Evolutionary conservation across 2,888 invertebrate genomes (phyloP), one percentile per base, ranked within the genome.

Genomic region (Gnatocerus cornutus): DNA sequence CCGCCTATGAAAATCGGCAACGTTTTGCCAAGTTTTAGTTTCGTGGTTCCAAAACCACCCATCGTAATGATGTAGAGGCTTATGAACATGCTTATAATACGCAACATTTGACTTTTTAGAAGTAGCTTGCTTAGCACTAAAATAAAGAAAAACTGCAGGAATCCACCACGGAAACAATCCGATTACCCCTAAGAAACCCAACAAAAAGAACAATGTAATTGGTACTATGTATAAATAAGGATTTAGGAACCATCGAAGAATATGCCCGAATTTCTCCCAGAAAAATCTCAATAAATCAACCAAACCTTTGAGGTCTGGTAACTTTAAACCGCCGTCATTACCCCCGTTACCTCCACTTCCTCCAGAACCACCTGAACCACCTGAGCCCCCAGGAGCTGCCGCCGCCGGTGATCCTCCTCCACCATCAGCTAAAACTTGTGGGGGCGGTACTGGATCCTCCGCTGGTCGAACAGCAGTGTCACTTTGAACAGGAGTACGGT

Each of bases 121-220:
- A 4, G 75, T 74, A 45, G 71, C 74, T 59, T n/a, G n/a, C n/a
- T 77, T 80, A 2, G 76, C 68, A n/a, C 78, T 76, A 3, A 79
- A 77, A 63, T 74, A 81, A 8, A 85, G 81, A 43, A 87, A 80
- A 8, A 85, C 78, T 1, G 85, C 86, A 0, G 91, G 89, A 69
- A 91, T 85, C 73, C 89, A 87, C 88, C 88, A 91, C 0, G 91
- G 92, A 64, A 91, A 88, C 71, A 92, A 83, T 46, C 91, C 86
- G 0, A 91, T 86, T 0, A 90, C 87, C 10, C 90, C 80, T 0
- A 91, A 88, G 9, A 92, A 88, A 0, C 89, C 86, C 0, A 91
- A 88, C 0, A 89, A 88, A 53, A 92, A 87, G 39, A 91, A 83
- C 56, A 91, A 84, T 0, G 88, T 88, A 50, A 92, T 81, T 0